A percentile compares a stretch with the other conserved stretches of the same genome.
Evolutionary conservation across 1,140 invertebrate species (phyloP).

Genomic region (Odontomachus brunneus): DNA sequence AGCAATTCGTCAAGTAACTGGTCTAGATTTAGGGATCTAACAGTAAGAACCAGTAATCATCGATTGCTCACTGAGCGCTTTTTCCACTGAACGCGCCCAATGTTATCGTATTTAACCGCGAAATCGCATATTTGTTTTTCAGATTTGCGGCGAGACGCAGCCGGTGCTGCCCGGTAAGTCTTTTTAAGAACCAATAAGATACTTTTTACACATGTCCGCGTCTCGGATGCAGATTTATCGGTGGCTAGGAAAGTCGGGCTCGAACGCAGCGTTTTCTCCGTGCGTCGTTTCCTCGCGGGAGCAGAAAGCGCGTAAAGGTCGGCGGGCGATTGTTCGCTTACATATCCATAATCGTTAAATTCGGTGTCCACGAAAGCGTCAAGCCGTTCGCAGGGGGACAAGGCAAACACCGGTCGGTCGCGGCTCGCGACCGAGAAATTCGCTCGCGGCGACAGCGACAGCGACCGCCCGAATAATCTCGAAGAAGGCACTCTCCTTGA

Average conservation of each 20-base stretch:
- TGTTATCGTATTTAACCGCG: too few relatives aligned
- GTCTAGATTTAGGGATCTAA: too few relatives aligned
- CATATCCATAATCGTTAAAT: conserved; percentile 43
- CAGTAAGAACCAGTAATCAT: too few relatives aligned
- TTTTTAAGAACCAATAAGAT: too few relatives aligned
- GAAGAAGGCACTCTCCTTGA: conserved; percentile 44
- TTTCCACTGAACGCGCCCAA: too few relatives aligned
- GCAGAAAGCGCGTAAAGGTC: conserved; percentile 58
- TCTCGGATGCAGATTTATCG: too few relatives aligned
- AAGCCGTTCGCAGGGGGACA: conserved; percentile 1
- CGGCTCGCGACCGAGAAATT: conserved; percentile 4
- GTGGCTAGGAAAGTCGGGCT: neutral
- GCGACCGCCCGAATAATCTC: conserved; percentile 49
- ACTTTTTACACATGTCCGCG: too few relatives aligned
- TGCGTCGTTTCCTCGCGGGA: conserved; percentile 36
- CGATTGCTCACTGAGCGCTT: too few relatives aligned
- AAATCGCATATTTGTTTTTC: too few relatives aligned
- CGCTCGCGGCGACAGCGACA: conserved; percentile 5
- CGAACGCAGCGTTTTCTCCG: neutral
- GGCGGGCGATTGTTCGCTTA: conserved; percentile 21
- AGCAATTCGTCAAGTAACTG: too few relatives aligned
- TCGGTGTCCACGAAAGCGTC: conserved; percentile 59
- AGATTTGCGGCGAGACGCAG: too few relatives aligned
- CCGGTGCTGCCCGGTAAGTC: neutral
- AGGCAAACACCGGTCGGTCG: neutral